phyloP scores from a whole-genome alignment of 2,797 vertebrate species.

The Sebastes goodei region DNA sequence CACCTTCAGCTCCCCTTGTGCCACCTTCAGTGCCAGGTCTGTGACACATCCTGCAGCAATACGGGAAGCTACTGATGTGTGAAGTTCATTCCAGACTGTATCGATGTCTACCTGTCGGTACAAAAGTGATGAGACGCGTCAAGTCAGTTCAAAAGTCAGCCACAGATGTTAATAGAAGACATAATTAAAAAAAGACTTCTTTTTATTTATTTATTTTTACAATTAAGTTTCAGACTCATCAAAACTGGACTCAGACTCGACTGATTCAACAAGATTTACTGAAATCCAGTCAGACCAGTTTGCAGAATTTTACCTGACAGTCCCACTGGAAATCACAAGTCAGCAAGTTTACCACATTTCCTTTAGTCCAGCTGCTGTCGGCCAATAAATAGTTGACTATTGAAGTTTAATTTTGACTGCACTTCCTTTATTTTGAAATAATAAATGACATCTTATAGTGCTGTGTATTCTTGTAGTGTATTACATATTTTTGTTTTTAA shows the following conservation, averaged over 20 bases:
- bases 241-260: background rate
- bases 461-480: background rate
- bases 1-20: conserved; percentile 90
- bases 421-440: background rate
- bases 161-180: background rate
- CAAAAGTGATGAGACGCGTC: background rate
- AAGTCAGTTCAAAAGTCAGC: background rate
- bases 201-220: background rate
- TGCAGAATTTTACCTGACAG: background rate
- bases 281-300: background rate
- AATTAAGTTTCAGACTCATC: background rate
- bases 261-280: background rate
- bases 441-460: background rate
- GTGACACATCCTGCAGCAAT: conserved; percentile 90
- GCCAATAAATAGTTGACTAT: background rate
- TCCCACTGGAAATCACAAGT: background rate
- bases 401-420: background rate
- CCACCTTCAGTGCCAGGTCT: conserved; percentile 91
- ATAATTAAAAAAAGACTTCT: background rate
- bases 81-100: conserved; percentile 90
- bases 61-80: conserved; percentile 87
- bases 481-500: background rate
- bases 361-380: background rate
- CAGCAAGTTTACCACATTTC: conserved; percentile 7
- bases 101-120: conserved; percentile 87